These are phyloP conservation scores for Sipha maydis DNA, from an alignment of 2,888 invertebrate species.

Conservation along the genomic window DNA sequence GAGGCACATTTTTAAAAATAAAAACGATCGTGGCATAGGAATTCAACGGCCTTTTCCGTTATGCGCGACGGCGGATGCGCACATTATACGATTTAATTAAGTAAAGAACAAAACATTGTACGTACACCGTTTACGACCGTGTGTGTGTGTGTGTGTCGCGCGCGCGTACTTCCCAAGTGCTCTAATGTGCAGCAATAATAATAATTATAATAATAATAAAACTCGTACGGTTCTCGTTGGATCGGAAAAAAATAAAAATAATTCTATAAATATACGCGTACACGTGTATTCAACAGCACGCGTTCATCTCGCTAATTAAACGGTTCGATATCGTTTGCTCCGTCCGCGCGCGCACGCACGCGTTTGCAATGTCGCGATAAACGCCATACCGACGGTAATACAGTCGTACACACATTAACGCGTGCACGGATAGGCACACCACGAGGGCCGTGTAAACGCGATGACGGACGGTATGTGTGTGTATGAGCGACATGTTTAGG, in stretches of 20 bases:
- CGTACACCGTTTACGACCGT: too few species aligned
- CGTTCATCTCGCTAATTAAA: constrained; percentile 21
- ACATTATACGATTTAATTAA: constrained; percentile 38
- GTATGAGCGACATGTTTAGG: too few species aligned
- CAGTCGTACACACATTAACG: not conserved
- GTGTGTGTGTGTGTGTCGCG: too few species aligned
- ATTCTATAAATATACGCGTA: not conserved
- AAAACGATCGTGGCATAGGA: constrained; percentile 53
- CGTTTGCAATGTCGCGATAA: not conserved
- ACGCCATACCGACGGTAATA: not conserved
- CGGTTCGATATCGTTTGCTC: constrained; percentile 22
- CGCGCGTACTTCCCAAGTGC: not conserved
- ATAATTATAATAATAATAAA: constrained; percentile 13
- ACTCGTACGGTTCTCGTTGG: not conserved
- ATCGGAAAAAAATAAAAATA: not conserved
- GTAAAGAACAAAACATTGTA: constrained; percentile 19
- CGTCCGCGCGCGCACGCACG: too few species aligned
- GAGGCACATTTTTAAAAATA: constrained; percentile 16
- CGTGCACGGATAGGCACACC: not conserved
- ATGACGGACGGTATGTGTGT: too few species aligned
- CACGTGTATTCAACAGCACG: not conserved
- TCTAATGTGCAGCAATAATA: too few species aligned
- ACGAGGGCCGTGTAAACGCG: not conserved
- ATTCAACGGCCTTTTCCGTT: constrained; percentile 19
- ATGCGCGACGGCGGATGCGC: too few species aligned